Evolutionary conservation across 2,113 vertebrate species (phyloP), one percentile per base, ranked within the genome.

Genomic region (Chaetura pelagica): DNA sequence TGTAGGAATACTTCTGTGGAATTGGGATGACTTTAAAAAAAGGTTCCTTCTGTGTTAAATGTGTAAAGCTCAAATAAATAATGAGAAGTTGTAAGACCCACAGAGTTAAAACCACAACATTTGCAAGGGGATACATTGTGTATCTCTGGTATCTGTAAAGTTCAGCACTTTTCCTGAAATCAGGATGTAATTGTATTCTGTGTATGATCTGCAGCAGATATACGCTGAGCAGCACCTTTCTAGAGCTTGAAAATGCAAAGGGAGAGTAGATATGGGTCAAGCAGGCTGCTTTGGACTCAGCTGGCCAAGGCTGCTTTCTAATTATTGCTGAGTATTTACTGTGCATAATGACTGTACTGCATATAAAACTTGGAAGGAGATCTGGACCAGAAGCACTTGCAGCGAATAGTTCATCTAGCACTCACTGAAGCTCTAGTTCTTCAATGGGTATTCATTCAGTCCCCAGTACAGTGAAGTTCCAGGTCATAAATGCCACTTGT

Each of bases 231-330:
- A 85, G 9, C 34, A 66, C 15, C 15, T 64, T 76, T 80, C 40
- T 80, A 34, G 30, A 57, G 40, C 46, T 49, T 66, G 64, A 58
- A 81, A 74, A 52, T 26, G 7, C 0, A 1, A 62, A 54, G 6
- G 9, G 3, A 17, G 3, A 32, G 7, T 4, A 52, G 20, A 17
- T 42, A 0, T 7, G 8, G 4, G 13, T 35, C 12, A 81, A 3
- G 42, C 10, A 2, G 6, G 1, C 29, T 72, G 11, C n/a, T 90
- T 15, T 77, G 55, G 32, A 77, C 32, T 48, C 44, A 61, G 15
- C 22, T 78, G 55, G 24, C 24, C 32, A 55, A 16, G 13, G 4
- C 15, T 87, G 19, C 14, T 46, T 80, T 57, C 42, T 69, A 12
- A 27, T 80, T 4, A 80, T n/a, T 1, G 4, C 20, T 23, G 18